A percentile compares a stretch with the other conserved stretches of the same genome.
Conservation (phyloP, 2,797 vertebrate species). For the Enteromius afrohamiltoni region DNA sequence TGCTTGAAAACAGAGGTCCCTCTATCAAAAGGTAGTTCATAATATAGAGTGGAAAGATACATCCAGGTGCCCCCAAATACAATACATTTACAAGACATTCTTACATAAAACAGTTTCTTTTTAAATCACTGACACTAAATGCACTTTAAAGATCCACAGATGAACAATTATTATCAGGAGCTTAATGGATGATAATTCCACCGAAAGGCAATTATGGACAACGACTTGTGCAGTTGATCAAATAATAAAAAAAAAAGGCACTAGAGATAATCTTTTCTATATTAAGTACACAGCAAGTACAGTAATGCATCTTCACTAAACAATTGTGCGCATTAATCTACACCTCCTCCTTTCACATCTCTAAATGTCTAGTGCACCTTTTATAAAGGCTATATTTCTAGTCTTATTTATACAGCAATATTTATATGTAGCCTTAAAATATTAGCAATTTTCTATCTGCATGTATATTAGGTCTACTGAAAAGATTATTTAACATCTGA, state of each 20-base stretch:
- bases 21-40: background rate
- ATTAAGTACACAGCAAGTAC: background rate
- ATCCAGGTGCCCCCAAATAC: background rate
- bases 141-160: background rate
- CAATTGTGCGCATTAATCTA: slow-evolving; percentile 26
- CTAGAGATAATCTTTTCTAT: background rate
- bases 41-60: background rate
- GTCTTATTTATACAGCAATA: background rate
- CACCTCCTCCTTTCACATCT: background rate
- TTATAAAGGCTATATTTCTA: background rate
- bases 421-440: background rate
- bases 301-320: slow-evolving; percentile 10
- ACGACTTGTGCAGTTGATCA: slow-evolving; percentile 9
- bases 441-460: background rate
- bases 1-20: background rate
- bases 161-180: background rate
- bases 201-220: slow-evolving; percentile 15
- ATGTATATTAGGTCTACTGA: background rate
- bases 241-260: slow-evolving; percentile 33
- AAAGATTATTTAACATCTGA: background rate
- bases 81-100: slow-evolving; percentile 3
- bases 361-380: background rate
- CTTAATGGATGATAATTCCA: slow-evolving; percentile 3
- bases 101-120: background rate
- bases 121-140: background rate